Evolutionary conservation across 2,888 invertebrate genomes (phyloP).

Genomic region (Conus canariensis): DNA sequence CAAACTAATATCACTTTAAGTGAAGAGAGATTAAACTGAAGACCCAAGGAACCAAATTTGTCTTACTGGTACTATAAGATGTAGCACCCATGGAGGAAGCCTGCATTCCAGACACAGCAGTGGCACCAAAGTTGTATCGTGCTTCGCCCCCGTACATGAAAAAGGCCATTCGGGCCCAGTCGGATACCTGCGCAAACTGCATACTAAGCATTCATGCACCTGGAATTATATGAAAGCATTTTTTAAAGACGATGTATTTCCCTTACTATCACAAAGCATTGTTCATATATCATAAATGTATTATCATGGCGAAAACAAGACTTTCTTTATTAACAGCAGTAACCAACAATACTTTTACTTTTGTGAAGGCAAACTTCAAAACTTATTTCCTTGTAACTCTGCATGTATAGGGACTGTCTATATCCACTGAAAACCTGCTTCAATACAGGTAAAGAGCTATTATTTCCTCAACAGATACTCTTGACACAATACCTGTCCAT

Average conservation of each 20-base stretch:
- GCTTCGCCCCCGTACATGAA: conserved; percentile 93
- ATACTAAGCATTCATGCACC: not conserved
- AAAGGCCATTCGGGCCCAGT: conserved; percentile 95
- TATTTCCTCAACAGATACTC: no score
- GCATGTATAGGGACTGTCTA: no score
- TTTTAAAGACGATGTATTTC: not conserved
- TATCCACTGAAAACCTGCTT: no score
- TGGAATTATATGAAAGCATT: not conserved
- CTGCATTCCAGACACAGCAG: conserved; percentile 27
- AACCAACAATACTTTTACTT: no score
- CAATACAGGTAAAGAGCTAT: no score
- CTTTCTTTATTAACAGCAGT: no score
- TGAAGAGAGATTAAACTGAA: not conserved
- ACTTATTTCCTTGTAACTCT: no score
- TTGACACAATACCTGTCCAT: conserved; percentile 82
- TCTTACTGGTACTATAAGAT: conserved; percentile 26
- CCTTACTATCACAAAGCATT: not conserved
- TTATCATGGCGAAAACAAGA: not conserved
- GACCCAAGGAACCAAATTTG: not conserved
- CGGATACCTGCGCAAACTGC: conserved; percentile 81
- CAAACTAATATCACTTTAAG: not conserved
- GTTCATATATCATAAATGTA: not conserved
- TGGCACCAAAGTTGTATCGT: conserved; percentile 63
- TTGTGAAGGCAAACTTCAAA: no score
- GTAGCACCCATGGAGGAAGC: conserved; percentile 44